Conservation (phyloP, 2,797 vertebrate genomes). For the Ficedula albicollis region DNA sequence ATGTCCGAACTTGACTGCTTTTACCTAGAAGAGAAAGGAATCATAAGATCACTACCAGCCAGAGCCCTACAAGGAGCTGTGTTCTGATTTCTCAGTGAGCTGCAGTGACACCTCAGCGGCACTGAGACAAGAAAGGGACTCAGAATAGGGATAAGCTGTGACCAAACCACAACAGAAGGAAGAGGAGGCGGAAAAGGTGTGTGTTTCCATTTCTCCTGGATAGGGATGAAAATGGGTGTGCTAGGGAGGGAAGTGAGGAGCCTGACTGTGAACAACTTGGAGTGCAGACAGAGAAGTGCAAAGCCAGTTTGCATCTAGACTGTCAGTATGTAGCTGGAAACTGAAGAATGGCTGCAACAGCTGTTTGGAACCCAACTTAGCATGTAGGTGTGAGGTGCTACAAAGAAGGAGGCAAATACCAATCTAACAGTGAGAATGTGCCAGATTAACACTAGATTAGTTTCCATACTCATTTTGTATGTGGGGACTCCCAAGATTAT, state of each 20-base stretch:
- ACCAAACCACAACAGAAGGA: not conserved
- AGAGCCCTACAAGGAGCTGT: not conserved
- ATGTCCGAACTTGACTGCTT: conserved; percentile 91
- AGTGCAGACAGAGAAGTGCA: not conserved
- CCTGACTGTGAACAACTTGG: not conserved
- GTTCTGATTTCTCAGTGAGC: not conserved
- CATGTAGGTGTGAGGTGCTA: not conserved
- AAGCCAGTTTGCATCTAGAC: not conserved
- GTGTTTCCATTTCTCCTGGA: not conserved
- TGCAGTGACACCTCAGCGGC: fast-evolving
- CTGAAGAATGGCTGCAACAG: not conserved
- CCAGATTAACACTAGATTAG: not conserved
- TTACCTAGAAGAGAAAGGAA: conserved; percentile 83
- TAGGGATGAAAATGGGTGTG: not conserved
- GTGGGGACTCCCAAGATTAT: not conserved
- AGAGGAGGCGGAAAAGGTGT: not conserved
- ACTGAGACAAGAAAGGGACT: not conserved
- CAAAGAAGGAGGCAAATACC: not conserved
- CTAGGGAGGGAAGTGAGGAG: not conserved
- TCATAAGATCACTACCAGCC: not conserved
- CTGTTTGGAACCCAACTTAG: not conserved
- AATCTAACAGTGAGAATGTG: not conserved
- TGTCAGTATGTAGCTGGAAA: not conserved
- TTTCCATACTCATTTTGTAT: not conserved
- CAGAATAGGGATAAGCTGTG: not conserved